Evolutionary conservation across 2,797 vertebrate genomes (phyloP).

Genomic region (Amphiprion clarkii): DNA sequence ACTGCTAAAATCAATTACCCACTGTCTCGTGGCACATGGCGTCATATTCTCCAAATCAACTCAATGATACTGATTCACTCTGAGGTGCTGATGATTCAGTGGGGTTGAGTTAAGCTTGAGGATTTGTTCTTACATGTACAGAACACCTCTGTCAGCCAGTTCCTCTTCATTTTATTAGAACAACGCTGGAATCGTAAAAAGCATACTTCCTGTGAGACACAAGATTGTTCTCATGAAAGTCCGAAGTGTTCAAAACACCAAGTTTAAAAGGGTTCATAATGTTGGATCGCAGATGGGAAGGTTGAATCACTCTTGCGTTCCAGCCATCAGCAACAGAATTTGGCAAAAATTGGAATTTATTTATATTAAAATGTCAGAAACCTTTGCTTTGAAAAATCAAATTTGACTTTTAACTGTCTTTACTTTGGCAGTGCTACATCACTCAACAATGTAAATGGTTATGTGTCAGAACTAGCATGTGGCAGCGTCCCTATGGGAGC

Average conservation of each 20-base stretch:
- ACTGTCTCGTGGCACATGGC: no score
- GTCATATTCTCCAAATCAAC: no score
- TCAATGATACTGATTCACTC: neutral
- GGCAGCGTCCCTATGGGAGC: slow-evolving; percentile 22
- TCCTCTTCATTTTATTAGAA: slow-evolving; percentile 40
- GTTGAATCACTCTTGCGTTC: slow-evolving; percentile 40
- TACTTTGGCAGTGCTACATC: slow-evolving; percentile 27
- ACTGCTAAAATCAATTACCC: no score
- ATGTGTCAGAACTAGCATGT: slow-evolving; percentile 31
- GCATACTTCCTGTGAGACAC: slow-evolving; percentile 43
- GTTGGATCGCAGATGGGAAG: slow-evolving; percentile 27
- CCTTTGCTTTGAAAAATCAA: slow-evolving; percentile 39
- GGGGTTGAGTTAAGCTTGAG: neutral
- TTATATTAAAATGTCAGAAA: slow-evolving; percentile 30
- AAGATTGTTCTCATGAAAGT: slow-evolving; percentile 44
- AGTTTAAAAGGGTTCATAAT: slow-evolving; percentile 41
- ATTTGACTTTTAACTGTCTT: slow-evolving; percentile 28
- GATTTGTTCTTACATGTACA: slow-evolving; percentile 19
- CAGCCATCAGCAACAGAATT: slow-evolving; percentile 32
- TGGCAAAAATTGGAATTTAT: slow-evolving; percentile 21
- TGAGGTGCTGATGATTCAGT: neutral
- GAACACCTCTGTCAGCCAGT: slow-evolving; percentile 6
- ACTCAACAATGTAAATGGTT: slow-evolving; percentile 7
- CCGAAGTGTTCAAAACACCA: slow-evolving; percentile 31
- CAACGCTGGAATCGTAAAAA: slow-evolving; percentile 59